These are phyloP conservation scores for Hyaena hyaena DNA, from an alignment of 2,113 vertebrate species.

Conservation along the genomic window DNA sequence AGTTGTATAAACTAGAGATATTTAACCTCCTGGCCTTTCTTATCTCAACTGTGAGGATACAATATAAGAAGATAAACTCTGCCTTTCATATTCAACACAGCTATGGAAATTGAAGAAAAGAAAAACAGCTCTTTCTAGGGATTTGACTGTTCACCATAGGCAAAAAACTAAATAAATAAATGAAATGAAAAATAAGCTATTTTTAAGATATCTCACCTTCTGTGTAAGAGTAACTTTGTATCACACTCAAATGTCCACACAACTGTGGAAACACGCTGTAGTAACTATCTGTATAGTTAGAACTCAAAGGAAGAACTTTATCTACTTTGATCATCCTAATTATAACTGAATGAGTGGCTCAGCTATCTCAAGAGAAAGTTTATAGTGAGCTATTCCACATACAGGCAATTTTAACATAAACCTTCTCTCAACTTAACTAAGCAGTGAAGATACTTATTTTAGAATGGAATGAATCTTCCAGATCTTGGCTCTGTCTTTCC, in stretches of 20 bases:
- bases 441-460: constrained; percentile 8
- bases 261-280: neutral
- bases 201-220: neutral
- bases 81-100: neutral
- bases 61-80: constrained; percentile 17
- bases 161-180: neutral
- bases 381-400: neutral
- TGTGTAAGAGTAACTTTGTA: neutral
- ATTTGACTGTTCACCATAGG: neutral
- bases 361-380: neutral
- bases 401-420: constrained; percentile 40
- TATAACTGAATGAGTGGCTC: neutral
- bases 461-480: constrained; percentile 54
- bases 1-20: neutral
- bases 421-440: constrained; percentile 22
- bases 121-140: neutral
- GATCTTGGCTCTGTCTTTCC: constrained; percentile 46
- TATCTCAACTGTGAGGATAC: neutral
- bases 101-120: constrained; percentile 11
- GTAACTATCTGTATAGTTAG: neutral
- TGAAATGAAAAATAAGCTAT: neutral
- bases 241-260: neutral
- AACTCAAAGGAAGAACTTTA: neutral
- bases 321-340: constrained; percentile 26
- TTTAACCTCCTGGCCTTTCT: neutral